Evolutionary conservation across 2,888 invertebrate genomes (phyloP).

Genomic region (Cephalotes varians): DNA sequence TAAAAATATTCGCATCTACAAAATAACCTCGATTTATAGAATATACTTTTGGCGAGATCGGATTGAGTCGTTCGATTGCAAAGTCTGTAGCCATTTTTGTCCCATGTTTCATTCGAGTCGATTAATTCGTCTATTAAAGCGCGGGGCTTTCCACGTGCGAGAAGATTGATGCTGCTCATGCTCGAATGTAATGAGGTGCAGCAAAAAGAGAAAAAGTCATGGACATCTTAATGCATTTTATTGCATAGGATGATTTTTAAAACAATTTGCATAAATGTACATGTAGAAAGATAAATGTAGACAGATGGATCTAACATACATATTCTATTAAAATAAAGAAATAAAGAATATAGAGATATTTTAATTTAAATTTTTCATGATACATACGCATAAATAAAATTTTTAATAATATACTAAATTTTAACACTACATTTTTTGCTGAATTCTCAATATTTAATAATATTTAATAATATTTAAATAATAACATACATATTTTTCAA

Average conservation of each 20-base stretch:
- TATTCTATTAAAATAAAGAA: not conserved
- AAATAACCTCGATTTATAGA: constrained; percentile 48
- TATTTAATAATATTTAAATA: not conserved
- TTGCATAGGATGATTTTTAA: constrained; percentile 19
- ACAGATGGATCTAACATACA: not conserved
- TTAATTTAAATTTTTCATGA: not conserved
- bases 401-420: not conserved
- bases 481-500: not conserved
- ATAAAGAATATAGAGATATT: not conserved
- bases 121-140: constrained; percentile 29
- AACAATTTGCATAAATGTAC: constrained; percentile 15
- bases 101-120: constrained; percentile 18
- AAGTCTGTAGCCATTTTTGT: constrained; percentile 49
- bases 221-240: constrained; percentile 19
- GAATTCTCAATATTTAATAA: not conserved
- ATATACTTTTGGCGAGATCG: constrained; percentile 8
- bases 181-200: constrained; percentile 32
- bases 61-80: constrained; percentile 69
- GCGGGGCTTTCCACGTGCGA: constrained; percentile 37
- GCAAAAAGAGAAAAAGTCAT: constrained; percentile 28
- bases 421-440: not conserved
- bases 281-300: too few species aligned
- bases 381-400: not conserved
- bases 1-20: constrained; percentile 63
- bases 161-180: constrained; percentile 42